A percentile compares a stretch with the other conserved stretches of the same genome.
phyloP scores from a whole-genome alignment of 2,113 vertebrate genomes.

The Okapia johnstoni region DNA sequence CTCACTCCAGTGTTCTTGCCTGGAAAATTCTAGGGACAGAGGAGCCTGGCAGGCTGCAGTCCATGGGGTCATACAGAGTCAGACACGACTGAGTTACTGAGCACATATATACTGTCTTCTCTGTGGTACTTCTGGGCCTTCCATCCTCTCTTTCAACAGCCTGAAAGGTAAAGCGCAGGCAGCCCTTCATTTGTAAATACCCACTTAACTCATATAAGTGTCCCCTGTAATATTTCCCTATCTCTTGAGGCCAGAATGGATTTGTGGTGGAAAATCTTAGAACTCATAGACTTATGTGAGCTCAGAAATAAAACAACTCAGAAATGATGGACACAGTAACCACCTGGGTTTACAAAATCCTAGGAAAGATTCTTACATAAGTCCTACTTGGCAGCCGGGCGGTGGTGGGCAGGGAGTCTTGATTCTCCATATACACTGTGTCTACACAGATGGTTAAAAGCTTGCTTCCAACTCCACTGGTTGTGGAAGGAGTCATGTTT shows the following conservation, averaged over 20 bases:
- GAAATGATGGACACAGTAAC: not conserved
- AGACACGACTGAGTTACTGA: not conserved
- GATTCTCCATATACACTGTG: not conserved
- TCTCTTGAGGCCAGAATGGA: not conserved
- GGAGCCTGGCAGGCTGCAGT: not conserved
- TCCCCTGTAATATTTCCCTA: not conserved
- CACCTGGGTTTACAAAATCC: not conserved
- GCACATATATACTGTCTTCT: not conserved
- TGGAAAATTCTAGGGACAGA: not conserved
- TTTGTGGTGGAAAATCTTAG: not conserved
- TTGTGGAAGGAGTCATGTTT: too few relatives aligned
- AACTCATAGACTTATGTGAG: not conserved
- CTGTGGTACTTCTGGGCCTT: not conserved
- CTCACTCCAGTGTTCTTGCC: not conserved
- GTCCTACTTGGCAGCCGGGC: not conserved
- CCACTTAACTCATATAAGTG: not conserved
- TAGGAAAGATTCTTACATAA: not conserved
- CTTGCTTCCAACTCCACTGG: not conserved
- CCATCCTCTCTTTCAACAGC: not conserved
- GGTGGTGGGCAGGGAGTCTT: not conserved
- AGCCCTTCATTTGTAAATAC: not conserved
- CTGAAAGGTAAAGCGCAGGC: not conserved
- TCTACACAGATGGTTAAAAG: not conserved
- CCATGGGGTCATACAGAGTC: not conserved
- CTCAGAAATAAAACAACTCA: not conserved